Evolutionary conservation across 2,113 vertebrate genomes (phyloP), one percentile per base, ranked within the genome.

Genomic region (Corythornis madagascariensis): DNA sequence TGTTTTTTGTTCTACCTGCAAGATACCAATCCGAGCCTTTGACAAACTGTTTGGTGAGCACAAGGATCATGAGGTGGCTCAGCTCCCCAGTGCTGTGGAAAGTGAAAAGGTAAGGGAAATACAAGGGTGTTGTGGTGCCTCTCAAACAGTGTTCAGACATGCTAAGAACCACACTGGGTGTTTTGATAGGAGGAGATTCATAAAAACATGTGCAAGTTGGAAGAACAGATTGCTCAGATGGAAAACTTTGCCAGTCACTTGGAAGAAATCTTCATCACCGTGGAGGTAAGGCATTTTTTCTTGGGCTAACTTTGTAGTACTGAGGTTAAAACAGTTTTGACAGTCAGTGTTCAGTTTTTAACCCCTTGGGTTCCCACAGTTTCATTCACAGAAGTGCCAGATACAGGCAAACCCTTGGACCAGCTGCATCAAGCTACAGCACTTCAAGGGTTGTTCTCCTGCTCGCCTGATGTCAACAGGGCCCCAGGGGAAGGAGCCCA

Each of bases 261-360:
- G 96, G 99, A 99, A 86, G 99, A 99, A 95, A 99, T 99, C 78
- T 99, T 99, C 96, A 98, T 99, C 81, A 99, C 99, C 0, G 98
- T 99, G 53, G 99, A 99, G 98, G 99, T 99, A 96, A 97, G 94
- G 25, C n/a, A 42, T 69, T 83, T 91, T 81, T 84, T 61, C 56
- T 43, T 29, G 9, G 56, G 55, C 43, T 86, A 78, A 75, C 13
- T 72, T 87, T 50, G 57, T 64, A 35, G 29, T 71, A 35, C 29
- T 56, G 20, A 22, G 11, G 9, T 74, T 73, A 71, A 31, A 85
- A 75, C 11, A 60, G 43, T 79, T 95, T 74, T 92, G 22, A 43
- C 65, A 81, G 42, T 53, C 40, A 50, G 24, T 26, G 19, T 79
- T 89, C 55, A 21, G 7, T 52, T 73, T 22, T 63, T 92, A 66